phyloP scores from a whole-genome alignment of 2,888 invertebrate genomes.

The Bhutanitis thaidina region DNA sequence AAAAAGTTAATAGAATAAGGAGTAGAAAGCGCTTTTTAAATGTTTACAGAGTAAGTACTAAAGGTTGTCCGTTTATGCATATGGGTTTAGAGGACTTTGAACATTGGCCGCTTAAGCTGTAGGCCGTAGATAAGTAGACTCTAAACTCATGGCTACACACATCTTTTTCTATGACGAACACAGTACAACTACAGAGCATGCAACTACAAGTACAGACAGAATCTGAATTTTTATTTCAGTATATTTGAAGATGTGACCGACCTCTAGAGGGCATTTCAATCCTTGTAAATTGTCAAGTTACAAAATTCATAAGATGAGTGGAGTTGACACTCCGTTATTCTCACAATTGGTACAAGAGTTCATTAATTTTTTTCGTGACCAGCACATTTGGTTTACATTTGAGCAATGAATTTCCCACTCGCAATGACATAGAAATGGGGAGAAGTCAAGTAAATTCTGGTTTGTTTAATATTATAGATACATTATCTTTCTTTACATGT shows the following conservation, averaged over 20 bases:
- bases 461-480: no score
- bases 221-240: conserved; percentile 22
- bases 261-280: conserved; percentile 14
- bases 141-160: conserved; percentile 58
- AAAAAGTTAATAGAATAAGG: background rate
- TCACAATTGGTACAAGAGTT: conserved; percentile 49
- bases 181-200: conserved; percentile 62
- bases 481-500: no score
- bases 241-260: conserved; percentile 23
- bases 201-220: conserved; percentile 49
- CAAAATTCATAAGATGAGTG: conserved; percentile 49
- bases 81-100: conserved; percentile 22
- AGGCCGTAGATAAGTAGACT: conserved; percentile 45
- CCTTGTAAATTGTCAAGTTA: conserved; percentile 24
- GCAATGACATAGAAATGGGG: background rate
- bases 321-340: conserved; percentile 21
- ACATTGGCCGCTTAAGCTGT: conserved; percentile 28
- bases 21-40: background rate
- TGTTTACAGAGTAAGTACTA: background rate
- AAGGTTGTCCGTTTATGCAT: background rate
- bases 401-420: conserved; percentile 31
- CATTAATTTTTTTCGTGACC: conserved; percentile 41
- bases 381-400: conserved; percentile 44
- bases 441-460: background rate
- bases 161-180: conserved; percentile 57